Evolutionary conservation across 2,888 invertebrate genomes (phyloP).

Genomic region (Neoascia interrupta): DNA sequence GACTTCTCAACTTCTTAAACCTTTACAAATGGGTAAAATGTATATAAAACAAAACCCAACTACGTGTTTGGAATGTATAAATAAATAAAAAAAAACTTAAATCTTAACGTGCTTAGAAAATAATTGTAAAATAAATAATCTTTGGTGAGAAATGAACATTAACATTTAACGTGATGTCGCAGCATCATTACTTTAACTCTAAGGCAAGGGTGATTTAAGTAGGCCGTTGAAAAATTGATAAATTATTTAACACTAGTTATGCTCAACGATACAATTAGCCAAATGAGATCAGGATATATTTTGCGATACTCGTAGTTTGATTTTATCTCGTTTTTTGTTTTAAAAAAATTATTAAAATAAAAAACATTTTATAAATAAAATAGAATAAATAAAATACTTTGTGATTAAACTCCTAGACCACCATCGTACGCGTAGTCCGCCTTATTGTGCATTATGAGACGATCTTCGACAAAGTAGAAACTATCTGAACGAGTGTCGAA

Average conservation of each 20-base stretch:
- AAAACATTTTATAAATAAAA: constrained; percentile 70
- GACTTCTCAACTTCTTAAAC: too few relatives aligned
- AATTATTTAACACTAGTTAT: constrained; percentile 36
- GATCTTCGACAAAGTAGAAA: constrained; percentile 99
- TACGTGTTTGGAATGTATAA: constrained; percentile 38
- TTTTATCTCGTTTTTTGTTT: constrained; percentile 38
- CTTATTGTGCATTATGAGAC: constrained; percentile 99
- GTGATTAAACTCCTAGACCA: constrained; percentile 80
- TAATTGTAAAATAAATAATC: constrained; percentile 7
- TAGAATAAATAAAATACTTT: constrained; percentile 11
- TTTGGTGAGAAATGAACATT: constrained; percentile 20
- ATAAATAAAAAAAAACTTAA: constrained; percentile 10
- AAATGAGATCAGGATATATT: constrained; percentile 47
- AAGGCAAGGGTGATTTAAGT: constrained; percentile 64
- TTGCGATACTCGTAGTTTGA: constrained; percentile 45
- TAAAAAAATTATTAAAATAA: too few relatives aligned
- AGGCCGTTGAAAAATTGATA: constrained; percentile 30
- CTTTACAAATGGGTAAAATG: too few relatives aligned
- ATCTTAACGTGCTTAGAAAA: constrained; percentile 36
- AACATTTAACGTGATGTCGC: constrained; percentile 24
- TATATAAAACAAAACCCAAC: constrained; percentile 16
- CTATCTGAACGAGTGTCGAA: constrained; percentile 99
- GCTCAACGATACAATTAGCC: constrained; percentile 48
- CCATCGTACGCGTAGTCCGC: constrained; percentile 99
- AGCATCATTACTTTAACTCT: constrained; percentile 51